Evolutionary conservation across 2,797 vertebrate genomes (phyloP).

Genomic region (Balearica regulorum): DNA sequence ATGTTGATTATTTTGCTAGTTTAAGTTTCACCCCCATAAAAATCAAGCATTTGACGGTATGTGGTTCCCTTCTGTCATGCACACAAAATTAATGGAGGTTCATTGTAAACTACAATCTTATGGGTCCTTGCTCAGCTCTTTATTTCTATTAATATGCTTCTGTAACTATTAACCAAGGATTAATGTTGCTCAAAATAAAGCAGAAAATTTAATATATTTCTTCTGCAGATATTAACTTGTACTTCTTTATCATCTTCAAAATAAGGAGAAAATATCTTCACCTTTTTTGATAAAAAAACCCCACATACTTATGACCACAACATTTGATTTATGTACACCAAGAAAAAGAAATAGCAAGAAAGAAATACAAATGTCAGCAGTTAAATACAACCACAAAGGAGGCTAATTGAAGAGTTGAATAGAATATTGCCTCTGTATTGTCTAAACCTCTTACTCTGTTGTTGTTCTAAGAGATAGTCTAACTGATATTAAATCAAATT

Average conservation of each 20-base stretch:
- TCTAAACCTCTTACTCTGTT: neutral
- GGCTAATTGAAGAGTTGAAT: neutral
- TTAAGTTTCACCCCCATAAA: neutral
- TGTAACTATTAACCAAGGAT: neutral
- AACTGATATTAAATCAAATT: neutral
- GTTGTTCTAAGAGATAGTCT: neutral
- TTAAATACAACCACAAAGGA: neutral
- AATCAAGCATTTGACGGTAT: neutral
- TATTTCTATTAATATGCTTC: neutral
- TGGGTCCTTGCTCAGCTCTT: neutral
- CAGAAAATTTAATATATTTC: neutral
- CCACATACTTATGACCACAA: neutral
- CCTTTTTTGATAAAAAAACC: neutral
- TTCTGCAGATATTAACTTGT: neutral
- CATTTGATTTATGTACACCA: neutral
- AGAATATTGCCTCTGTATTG: neutral
- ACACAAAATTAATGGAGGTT: neutral
- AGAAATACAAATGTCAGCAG: neutral
- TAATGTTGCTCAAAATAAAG: neutral
- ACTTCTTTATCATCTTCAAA: neutral
- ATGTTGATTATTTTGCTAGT: neutral
- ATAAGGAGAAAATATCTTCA: neutral
- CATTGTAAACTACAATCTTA: neutral
- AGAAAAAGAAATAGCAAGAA: neutral
- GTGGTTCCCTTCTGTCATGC: neutral